Conservation (phyloP, 2,113 vertebrate genomes). For the Prunella himalayana region DNA sequence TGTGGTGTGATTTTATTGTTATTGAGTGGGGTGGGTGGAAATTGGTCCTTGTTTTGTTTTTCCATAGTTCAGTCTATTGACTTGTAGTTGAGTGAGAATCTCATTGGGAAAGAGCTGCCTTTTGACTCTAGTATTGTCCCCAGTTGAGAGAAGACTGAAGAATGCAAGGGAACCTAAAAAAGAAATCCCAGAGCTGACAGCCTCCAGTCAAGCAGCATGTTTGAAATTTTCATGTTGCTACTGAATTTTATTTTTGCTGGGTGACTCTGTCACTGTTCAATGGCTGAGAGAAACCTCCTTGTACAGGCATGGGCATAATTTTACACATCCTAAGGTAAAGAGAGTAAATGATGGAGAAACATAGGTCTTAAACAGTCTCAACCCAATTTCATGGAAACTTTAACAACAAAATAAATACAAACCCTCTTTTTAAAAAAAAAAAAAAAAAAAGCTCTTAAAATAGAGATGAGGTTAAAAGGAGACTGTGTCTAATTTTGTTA, state of each 20-base stretch:
- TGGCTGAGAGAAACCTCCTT: neutral
- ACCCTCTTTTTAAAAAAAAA: neutral
- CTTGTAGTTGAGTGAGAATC: neutral
- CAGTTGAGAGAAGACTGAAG: neutral
- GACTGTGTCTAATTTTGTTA: slow-evolving; percentile 49
- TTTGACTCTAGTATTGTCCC: neutral
- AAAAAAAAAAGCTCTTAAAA: neutral
- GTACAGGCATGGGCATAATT: neutral
- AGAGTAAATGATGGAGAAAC: neutral
- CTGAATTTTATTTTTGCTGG: neutral
- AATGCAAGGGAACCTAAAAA: neutral
- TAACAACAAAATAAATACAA: slow-evolving; percentile 22
- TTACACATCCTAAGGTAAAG: neutral
- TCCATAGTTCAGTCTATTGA: neutral
- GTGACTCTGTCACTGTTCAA: neutral
- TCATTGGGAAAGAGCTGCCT: neutral
- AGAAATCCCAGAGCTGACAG: neutral
- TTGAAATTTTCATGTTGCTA: neutral
- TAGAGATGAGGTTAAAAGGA: slow-evolving; percentile 59
- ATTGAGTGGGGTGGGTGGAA: neutral
- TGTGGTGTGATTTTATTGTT: neutral
- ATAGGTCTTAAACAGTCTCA: neutral
- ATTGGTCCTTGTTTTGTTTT: neutral
- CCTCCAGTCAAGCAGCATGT: neutral
- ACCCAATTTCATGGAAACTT: slow-evolving; percentile 34